These are phyloP conservation scores for Heliothis subflexa DNA, from an alignment of 1,140 invertebrate species.

Conservation along the genomic window DNA sequence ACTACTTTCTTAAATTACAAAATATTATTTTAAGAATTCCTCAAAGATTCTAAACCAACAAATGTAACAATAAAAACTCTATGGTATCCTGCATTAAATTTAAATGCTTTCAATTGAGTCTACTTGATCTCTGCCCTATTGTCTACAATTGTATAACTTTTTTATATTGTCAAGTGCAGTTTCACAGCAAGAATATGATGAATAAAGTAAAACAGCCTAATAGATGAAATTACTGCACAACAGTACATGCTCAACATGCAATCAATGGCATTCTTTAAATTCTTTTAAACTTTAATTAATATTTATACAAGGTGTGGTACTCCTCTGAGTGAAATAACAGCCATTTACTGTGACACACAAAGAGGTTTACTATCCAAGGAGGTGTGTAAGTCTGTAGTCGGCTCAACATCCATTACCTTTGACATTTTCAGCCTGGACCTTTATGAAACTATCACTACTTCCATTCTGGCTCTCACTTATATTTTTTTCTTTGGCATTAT, in stretches of 20 bases:
- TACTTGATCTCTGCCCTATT: constrained; percentile 3
- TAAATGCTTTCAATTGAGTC: constrained; percentile 9
- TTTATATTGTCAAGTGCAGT: constrained; percentile 4
- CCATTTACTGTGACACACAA: not conserved
- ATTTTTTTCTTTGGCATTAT: constrained; percentile 76
- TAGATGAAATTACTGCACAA: not conserved
- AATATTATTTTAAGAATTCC: no score
- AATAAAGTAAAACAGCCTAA: constrained; percentile 3
- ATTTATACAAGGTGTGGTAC: not conserved
- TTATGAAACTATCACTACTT: constrained; percentile 53
- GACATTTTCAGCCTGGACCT: constrained; percentile 53
- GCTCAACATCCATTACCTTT: constrained; percentile 53
- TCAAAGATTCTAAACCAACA: not conserved
- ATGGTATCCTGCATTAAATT: not conserved
- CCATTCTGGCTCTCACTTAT: constrained; percentile 60
- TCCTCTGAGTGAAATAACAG: not conserved
- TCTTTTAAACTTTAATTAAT: not conserved
- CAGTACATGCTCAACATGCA: not conserved
- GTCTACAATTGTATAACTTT: constrained; percentile 10
- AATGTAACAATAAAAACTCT: not conserved
- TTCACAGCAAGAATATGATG: not conserved
- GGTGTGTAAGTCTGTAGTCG: not conserved
- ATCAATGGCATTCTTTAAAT: constrained; percentile 14
- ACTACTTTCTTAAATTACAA: no score
- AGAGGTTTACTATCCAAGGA: not conserved